Conservation (phyloP, 2,113 vertebrate species). For the Cyphomyrus discorhynchus region DNA sequence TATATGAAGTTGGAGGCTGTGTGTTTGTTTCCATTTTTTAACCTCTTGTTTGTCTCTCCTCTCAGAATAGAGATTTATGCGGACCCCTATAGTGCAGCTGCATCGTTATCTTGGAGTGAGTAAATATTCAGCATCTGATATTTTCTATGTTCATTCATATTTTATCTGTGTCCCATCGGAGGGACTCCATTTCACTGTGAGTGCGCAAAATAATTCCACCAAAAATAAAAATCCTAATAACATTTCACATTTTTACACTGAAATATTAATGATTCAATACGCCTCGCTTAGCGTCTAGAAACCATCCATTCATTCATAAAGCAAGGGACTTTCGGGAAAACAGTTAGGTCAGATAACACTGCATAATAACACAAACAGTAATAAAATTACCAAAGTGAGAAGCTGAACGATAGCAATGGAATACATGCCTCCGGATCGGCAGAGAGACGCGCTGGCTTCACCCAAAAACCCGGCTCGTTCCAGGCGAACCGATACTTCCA, state of each 20-base stretch:
- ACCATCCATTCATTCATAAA: constrained; percentile 4
- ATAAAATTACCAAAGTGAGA: not conserved
- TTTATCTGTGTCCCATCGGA: not conserved
- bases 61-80: not conserved
- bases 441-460: not conserved
- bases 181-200: not conserved
- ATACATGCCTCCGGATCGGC: not conserved
- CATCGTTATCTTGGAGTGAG: not conserved
- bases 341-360: not conserved
- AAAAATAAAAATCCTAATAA: not conserved
- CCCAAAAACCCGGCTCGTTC: not conserved
- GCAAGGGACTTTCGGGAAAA: not conserved
- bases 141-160: not conserved
- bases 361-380: not conserved
- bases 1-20: not conserved
- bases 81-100: not conserved
- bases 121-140: not conserved
- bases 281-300: not conserved
- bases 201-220: not conserved
- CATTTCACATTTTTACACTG: not conserved
- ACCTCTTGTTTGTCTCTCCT: not conserved
- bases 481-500: not conserved
- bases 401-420: too few relatives aligned
- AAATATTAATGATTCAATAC: not conserved
- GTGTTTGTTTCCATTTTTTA: not conserved